A percentile compares a stretch with the other conserved stretches of the same genome.
phyloP scores from a whole-genome alignment of 2,888 invertebrate genomes.

The Agrilus biguttatus region DNA sequence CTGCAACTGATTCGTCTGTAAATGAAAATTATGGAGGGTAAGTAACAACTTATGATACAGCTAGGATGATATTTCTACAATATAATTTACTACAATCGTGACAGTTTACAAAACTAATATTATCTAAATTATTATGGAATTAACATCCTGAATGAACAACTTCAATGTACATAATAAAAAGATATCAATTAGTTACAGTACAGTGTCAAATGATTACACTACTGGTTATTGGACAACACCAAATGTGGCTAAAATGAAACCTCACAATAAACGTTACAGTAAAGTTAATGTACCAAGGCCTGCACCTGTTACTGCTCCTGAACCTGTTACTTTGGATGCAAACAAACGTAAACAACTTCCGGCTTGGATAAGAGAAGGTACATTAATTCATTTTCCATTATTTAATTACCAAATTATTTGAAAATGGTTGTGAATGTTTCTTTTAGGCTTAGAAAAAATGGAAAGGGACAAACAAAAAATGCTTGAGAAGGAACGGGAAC shows the following conservation, averaged over 20 bases:
- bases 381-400: conserved; percentile 15
- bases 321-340: conserved; percentile 49
- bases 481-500: conserved; percentile 61
- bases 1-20: conserved; percentile 9
- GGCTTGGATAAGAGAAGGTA: conserved; percentile 93
- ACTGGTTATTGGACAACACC: conserved; percentile 24
- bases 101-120: no score
- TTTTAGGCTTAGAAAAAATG: conserved; percentile 87
- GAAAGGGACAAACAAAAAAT: conserved; percentile 84
- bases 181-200: conserved; percentile 11
- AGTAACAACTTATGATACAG: background rate
- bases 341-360: conserved; percentile 81
- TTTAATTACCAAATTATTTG: background rate
- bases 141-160: no score
- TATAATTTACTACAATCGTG: background rate
- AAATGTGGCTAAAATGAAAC: conserved; percentile 24
- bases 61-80: background rate
- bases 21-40: conserved; percentile 15
- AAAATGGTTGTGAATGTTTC: background rate
- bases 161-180: no score
- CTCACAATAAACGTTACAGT: conserved; percentile 28
- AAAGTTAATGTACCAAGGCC: conserved; percentile 27
- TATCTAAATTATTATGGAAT: no score
- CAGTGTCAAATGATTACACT: conserved; percentile 10
- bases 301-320: conserved; percentile 12